Base-by-base conservation (phyloP, 2,888 invertebrate genomes). In the Leptinotarsa juncta region DNA sequence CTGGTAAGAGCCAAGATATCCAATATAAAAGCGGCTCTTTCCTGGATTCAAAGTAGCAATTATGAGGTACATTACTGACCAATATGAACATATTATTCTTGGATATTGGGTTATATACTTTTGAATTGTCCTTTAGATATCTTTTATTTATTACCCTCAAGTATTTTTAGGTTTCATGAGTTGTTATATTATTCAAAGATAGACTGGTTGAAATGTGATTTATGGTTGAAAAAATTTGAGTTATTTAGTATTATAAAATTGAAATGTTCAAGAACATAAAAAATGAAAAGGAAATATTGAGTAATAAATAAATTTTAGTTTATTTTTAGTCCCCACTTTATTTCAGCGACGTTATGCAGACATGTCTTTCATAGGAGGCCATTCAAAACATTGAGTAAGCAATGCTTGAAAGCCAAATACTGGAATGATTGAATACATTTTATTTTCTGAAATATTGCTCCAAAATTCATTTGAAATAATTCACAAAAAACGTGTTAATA, bases 1-100 rank as follows among this genome's bases (percentile, higher is more conserved):
- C 87, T 94, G 62, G 88, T 91, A 16, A 89, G 94, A 78, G 92
- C 92, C 2, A 91, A 90, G 67, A 88, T 94, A 65, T 87, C 89
- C 48, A 90, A 91, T 80, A 90, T 94, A 75, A 90, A 90, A 75
- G 88, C 90, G 55, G 93, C 93, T 3, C 87, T 94, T 5, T 87
- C 88, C 72, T 94, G 93, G 93, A 92, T 94, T 78, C 91, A 92
- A 65, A 85, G 85, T 79, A 87, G 88, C 78, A 80, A 82, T 18
- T 80, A 70, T 50, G 70, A 75, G 20, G 23, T 67, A 48, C 66
- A 74, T 70, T 68, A 68, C 65, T 76, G 50, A 55, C 14, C 1
- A 23, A 51, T n/a, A 51, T n/a, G 23, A 12, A 23, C 1, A 57
- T 4, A 20, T 57, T 57, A 57, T 10, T 14, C n/a, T 0, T 32